Evolutionary conservation across 23 tunicate genomes (phyloP).

Genomic region (Trididemnum nubilum): DNA sequence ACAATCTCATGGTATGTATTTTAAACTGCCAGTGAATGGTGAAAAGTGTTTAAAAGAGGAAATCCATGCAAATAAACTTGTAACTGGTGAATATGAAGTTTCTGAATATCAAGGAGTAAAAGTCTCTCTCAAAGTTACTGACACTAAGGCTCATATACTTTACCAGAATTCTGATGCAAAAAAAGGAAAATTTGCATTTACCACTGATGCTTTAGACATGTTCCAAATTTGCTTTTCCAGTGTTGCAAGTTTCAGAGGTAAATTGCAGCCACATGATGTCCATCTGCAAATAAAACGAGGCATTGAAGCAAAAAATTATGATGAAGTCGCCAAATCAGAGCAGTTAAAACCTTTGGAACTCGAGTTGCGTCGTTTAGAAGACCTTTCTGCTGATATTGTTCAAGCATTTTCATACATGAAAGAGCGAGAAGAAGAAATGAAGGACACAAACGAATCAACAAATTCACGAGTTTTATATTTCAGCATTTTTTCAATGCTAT

Average conservation of each 20-base stretch:
- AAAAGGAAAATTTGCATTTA: conserved; percentile 92
- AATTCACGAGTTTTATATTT: conserved; percentile 94
- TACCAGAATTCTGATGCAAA: conserved; percentile 88
- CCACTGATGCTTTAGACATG: conserved; percentile 96
- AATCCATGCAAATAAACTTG: conserved; percentile 84
- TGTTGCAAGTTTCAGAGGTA: conserved; percentile 52
- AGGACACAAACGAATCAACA: conserved; percentile 98
- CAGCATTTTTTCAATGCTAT: conserved; percentile 96
- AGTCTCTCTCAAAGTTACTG: conserved; percentile 72
- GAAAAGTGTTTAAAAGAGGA: conserved; percentile 89
- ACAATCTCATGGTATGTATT: conserved; percentile 22
- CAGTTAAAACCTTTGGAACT: conserved; percentile 90
- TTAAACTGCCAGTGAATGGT: conserved; percentile 65
- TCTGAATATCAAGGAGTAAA: conserved; percentile 48
- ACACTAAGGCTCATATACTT: conserved; percentile 80
- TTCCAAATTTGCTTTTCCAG: conserved; percentile 90
- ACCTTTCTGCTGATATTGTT: conserved; percentile 81
- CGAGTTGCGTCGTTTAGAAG: conserved; percentile 87
- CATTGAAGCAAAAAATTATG: conserved; percentile 93
- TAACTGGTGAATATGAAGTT: conserved; percentile 80
- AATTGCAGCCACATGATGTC: conserved; percentile 68
- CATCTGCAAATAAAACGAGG: conserved; percentile 71
- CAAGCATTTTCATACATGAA: conserved; percentile 95
- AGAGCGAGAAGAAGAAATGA: conserved; percentile 92
- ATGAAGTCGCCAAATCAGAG: conserved; percentile 88